Percentiles rank a stretch among this genome's conserved stretches.
Evolutionary conservation across 92 coral and sea anemone species (phyloP).

Genomic region (Metridium senile): DNA sequence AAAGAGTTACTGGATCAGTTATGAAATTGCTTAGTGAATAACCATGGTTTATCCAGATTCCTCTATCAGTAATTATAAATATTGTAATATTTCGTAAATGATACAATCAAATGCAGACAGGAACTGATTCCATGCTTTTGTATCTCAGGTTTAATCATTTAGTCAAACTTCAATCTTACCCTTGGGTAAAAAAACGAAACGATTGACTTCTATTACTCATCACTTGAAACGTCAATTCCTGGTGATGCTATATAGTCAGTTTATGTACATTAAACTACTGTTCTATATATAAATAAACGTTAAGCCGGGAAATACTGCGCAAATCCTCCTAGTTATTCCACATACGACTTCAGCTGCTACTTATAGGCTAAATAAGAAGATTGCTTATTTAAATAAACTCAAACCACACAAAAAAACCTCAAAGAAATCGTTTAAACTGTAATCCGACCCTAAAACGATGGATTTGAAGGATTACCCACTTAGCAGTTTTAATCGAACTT

Average conservation of each 20-base stretch:
- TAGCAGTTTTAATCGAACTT: not conserved
- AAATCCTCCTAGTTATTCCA: not conserved
- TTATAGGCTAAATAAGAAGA: not conserved
- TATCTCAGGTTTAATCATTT: not conserved
- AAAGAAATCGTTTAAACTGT: slow-evolving; percentile 8
- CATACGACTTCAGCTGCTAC: not conserved
- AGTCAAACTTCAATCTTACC: not conserved
- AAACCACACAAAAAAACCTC: not conserved
- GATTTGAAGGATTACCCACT: not conserved
- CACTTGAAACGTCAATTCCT: not conserved
- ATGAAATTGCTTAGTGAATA: not conserved
- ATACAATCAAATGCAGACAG: too few species aligned
- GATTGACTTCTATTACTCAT: not conserved
- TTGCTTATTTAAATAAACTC: not conserved
- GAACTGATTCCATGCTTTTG: not conserved
- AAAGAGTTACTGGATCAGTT: not conserved
- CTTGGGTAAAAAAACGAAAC: not conserved
- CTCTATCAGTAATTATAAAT: too few species aligned
- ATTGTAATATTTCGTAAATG: too few species aligned
- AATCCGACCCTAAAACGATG: slow-evolving; percentile 2
- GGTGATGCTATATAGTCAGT: too few species aligned
- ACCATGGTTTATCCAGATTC: too few species aligned
- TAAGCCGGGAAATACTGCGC: not conserved
- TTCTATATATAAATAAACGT: too few species aligned
- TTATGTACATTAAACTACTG: too few species aligned